Evolutionary conservation across 2,888 invertebrate genomes (phyloP), one percentile per base, ranked within the genome.

Genomic region (Lomographa bimaculata): DNA sequence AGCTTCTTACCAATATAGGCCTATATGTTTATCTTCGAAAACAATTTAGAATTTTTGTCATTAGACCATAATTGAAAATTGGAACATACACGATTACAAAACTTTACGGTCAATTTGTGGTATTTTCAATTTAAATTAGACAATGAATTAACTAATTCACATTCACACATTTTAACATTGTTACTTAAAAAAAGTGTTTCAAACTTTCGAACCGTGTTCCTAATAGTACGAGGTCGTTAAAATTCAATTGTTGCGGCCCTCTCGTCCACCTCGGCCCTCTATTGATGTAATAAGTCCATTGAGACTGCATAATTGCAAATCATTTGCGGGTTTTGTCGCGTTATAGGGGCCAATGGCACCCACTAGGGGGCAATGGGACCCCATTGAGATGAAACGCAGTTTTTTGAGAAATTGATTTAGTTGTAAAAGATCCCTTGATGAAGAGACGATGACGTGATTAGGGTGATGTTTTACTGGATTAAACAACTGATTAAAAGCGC

Each of bases 221-320:
- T 24, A 54, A 61, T 68, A 82, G 82, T 79, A 79, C 68, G 45
- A 79, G 79, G 75, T 87, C 85, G 83, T 87, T 87, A 85, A 86
- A 86, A 87, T 87, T 87, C 86, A 87, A 87, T 87, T 87, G 87
- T 87, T 71, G 75, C 71, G 65, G 71, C 76, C 74, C 63, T 80
- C 80, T 79, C 68, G 65, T 60, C 53, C 74, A 60, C 67, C 64
- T 66, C 60, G 60, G 58, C 69, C 74, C 75, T 71, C 78, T 70
- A 73, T 74, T 71, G 75, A 79, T 79, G 81, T 86, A 84, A 85
- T 86, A 85, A 83, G 76, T 83, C 83, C 67, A 85, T 85, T 83
- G 82, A 83, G 78, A 79, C 75, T 81, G 80, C 82, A 85, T 86
- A 86, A 85, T 86, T 87, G 86, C 86, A 78, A 82, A 84, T 86